Evolutionary conservation across 2,888 invertebrate genomes (phyloP), one percentile per base, ranked within the genome.

Genomic region (Pyrgus malvae): DNA sequence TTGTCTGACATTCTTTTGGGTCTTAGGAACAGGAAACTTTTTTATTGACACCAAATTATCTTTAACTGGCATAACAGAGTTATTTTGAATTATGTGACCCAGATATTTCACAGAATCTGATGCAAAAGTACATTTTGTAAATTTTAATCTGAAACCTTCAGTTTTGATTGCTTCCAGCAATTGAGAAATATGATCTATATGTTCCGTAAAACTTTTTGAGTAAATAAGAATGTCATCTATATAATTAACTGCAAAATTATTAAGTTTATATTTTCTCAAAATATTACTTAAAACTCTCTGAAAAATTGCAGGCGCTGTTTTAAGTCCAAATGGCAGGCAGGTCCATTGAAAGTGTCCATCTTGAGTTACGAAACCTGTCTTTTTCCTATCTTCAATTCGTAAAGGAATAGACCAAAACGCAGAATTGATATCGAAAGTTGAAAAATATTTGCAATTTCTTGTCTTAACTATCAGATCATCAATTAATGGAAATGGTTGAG

Each of bases 331-430:
- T 2, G 70, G 72, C 42, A 73, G 48, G 41, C 70, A 63, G 6
- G 66, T 65, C 60, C 66, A 61, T 59, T 64, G 59, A 48, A 60
- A 69, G 29, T 70, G 65, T 3, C 67, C 64, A 40, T 68, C 62
- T 49, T 62, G 63, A 12, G 55, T 60, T 0, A 61, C 60, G 48
- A 58, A 59, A 33, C 44, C 72, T 0, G 70, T 73, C 55, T 75
- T 75, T 2, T 64, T 25, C 59, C 63, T 70, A 44, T 73, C 72
- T 63, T 70, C 57, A 19, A 69, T 62, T 58, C 57, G 37, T 44
- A 76, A 48, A 3, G 76, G 74, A 19, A 75, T 76, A 2, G 72
- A 69, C 76, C 77, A 77, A 59, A 78, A 77, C 19, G 75, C 75
- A n/a, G 72, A 73, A 50, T 76, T 77, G 56, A 76, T 65, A 53